Evolutionary conservation across 2,888 invertebrate genomes (phyloP), one percentile per base, ranked within the genome.

Genomic region (Drosophila anceps): DNA sequence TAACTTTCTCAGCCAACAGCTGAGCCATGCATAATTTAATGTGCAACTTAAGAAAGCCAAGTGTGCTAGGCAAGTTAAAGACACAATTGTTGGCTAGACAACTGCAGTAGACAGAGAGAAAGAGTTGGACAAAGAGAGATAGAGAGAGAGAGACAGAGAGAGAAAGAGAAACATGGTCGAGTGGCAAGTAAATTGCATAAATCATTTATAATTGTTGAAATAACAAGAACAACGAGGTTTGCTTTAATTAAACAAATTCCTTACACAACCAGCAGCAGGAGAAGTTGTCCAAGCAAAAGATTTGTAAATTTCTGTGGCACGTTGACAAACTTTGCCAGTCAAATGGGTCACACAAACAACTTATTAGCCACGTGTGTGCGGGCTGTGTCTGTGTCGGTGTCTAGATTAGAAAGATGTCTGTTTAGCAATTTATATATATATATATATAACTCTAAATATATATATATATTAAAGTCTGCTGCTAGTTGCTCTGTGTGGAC

Each of bases 151-250:
- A 13, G 8, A 33, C 2, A 24, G 24, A 24, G 24, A 2, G 4
- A 24, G 24, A 24, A 3, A 50, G 43, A 29, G n/a, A 44, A 7
- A 51, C 24, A 20, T 2, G 24, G 46, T 65, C 60, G 65, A 58
- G 51, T 62, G 43, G 39, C 65, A 65, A 73, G 63, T 75, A 71
- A 79, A 88, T 88, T 86, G 79, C 70, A 88, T 88, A 88, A 81
- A 88, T 85, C 86, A 85, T 85, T 79, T 81, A 83, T 84, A 85
- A 84, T 88, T 85, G 79, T 69, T 55, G 66, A 61, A 79, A 76
- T 66, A 81, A 61, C 58, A 76, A 54, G 12, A 50, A 43, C 48
- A 62, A 65, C 6, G 41, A 57, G 51, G 46, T 15, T 46, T 54
- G 69, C 75, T 79, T 79, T 88, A 88, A 84, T 84, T 86, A 84